Evolutionary conservation across 2,888 invertebrate genomes (phyloP).

Genomic region (Scaptomyza parva): DNA sequence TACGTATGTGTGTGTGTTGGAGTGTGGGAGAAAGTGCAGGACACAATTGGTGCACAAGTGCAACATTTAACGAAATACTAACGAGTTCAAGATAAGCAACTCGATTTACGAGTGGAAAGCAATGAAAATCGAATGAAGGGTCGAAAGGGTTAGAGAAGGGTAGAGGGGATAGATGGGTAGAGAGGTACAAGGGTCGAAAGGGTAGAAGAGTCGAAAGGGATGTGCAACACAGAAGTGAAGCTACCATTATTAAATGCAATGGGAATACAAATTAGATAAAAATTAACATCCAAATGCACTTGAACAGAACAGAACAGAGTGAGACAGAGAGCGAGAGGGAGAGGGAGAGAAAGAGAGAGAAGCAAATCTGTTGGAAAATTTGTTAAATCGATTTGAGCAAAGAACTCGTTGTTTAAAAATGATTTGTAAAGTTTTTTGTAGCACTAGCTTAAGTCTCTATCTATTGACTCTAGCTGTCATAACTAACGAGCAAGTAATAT

Average conservation of each 20-base stretch:
- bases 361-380: background rate
- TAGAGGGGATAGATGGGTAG: no score
- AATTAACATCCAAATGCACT: background rate
- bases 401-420: no score
- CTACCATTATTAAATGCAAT: background rate
- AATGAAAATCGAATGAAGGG: background rate
- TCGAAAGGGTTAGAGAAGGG: no score
- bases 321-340: background rate
- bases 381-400: background rate
- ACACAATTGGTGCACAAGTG: background rate
- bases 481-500: no score
- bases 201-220: background rate
- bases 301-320: background rate
- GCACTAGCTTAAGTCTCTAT: no score
- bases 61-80: slow-evolving; percentile 2
- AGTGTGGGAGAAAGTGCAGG: background rate
- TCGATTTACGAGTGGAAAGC: background rate
- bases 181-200: no score
- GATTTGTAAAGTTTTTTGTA: no score
- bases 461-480: no score
- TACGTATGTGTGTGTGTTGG: background rate
- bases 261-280: background rate
- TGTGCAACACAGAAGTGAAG: background rate
- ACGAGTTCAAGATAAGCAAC: background rate
- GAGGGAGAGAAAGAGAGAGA: background rate